phyloP scores from a whole-genome alignment of 2,888 invertebrate species.

The Acanthosoma haemorrhoidale region DNA sequence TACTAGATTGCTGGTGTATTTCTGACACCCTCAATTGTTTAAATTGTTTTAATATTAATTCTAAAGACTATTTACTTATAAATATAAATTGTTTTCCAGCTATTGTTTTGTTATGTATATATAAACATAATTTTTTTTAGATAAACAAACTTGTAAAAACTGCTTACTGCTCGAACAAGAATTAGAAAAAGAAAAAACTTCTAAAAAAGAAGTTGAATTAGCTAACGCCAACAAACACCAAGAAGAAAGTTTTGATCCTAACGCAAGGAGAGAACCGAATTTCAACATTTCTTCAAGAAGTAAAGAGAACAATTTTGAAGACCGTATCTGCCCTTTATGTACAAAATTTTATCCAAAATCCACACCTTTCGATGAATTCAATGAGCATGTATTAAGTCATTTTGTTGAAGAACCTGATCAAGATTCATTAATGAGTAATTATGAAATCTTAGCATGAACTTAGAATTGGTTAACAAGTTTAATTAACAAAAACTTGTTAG shows the following conservation, averaged over 20 bases:
- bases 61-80: no score
- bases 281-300: conserved; percentile 14
- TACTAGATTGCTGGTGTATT: no score
- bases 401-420: conserved; percentile 52
- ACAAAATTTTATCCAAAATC: conserved; percentile 54
- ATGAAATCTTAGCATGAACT: conserved; percentile 34
- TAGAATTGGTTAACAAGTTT: no score
- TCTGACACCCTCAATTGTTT: no score
- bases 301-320: conserved; percentile 44
- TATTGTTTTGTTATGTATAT: no score
- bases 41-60: no score
- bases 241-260: conserved; percentile 35
- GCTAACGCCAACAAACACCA: background rate
- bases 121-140: conserved; percentile 28
- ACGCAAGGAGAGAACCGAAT: background rate
- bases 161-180: conserved; percentile 31
- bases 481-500: no score
- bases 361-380: conserved; percentile 59
- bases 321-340: conserved; percentile 72
- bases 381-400: conserved; percentile 71
- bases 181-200: conserved; percentile 10
- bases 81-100: background rate
- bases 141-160: conserved; percentile 27
- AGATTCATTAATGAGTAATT: conserved; percentile 35
- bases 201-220: background rate